Conservation (phyloP, 2,888 invertebrate genomes). For the Noctua fimbriata region DNA sequence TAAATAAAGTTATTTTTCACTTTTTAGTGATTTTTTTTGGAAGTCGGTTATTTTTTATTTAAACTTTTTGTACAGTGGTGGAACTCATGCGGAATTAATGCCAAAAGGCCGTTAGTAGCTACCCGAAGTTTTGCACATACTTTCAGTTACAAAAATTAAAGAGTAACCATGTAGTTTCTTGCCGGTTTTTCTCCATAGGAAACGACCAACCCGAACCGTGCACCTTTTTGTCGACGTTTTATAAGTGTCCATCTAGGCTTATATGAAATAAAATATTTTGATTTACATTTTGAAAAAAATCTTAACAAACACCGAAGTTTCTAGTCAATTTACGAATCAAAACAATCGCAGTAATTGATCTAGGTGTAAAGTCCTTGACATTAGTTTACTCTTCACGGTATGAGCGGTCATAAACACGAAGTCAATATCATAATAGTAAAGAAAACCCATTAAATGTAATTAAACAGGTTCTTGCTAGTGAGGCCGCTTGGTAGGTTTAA, state of each 20-base stretch:
- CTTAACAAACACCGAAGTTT: background rate
- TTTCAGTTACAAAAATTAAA: background rate
- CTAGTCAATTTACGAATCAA: conserved; percentile 5
- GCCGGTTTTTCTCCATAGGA: no score
- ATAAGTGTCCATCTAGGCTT: no score
- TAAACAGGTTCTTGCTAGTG: conserved; percentile 38
- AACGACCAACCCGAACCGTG: no score
- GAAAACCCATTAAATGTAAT: conserved; percentile 26
- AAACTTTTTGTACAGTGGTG: background rate
- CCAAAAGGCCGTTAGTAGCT: background rate
- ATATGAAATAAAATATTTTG: no score
- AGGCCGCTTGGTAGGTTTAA: conserved; percentile 18
- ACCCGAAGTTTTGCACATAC: background rate
- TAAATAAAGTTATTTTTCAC: no score
- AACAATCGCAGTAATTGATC: conserved; percentile 2
- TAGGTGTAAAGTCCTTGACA: conserved; percentile 28
- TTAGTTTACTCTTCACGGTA: conserved; percentile 14
- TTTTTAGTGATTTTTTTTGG: no score
- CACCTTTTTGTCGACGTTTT: no score
- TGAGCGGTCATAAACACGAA: conserved; percentile 12
- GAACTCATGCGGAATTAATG: background rate
- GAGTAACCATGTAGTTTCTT: no score
- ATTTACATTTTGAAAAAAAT: no score
- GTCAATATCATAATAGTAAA: conserved; percentile 33
- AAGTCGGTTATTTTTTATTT: no score